Base-by-base conservation (phyloP, 2,113 vertebrate genomes). In the Syngnathus scovelli region DNA sequence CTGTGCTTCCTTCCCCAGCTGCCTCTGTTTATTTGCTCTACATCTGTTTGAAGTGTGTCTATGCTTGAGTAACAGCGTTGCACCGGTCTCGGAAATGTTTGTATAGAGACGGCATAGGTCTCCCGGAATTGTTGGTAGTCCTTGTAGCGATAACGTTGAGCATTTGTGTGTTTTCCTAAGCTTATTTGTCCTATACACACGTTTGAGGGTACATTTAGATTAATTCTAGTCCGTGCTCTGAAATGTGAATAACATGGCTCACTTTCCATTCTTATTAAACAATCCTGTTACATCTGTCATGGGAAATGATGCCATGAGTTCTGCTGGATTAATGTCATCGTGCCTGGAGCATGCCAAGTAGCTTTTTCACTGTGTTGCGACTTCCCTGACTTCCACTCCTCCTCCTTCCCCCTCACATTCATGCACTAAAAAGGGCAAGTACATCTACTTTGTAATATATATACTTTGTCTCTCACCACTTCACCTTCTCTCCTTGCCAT, bases 221-320 rank as follows among this genome's bases (percentile, higher is more conserved):
- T 66, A 54, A 74, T 83, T 68, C 38, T 51, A 59, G 23, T 15
- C 56, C 56, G 69, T 37, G 70, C 18, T 4, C 37, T 58, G 63
- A 23, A 61, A 59, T 58, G 59, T 78, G 78, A 82, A 82, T 79
- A 87, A 80, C 78, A 83, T 44, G 65, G 84, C 86, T 88, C 84
- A 72, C 90, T 91, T 91, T 92, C 89, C 89, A 91, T 92, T 91
- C 90, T 90, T 91, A 90, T 91, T 15, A 83, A 90, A 90, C 87
- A 90, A 87, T 89, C 87, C 77, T 64, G 84, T 90, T 88, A 77
- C 84, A 82, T 87, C 82, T 88, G 85, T 87, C 85, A 83, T 79
- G 71, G 78, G 90, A 89, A 90, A 78, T 75, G 81, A 88, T 90
- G 86, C 86, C 87, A 75, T 77, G 78, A 80, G 87, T 78, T 79